These are phyloP conservation scores for Panagrolaimus sp. DNA, from an alignment of 1,140 invertebrate species.

Conservation along the genomic window DNA sequence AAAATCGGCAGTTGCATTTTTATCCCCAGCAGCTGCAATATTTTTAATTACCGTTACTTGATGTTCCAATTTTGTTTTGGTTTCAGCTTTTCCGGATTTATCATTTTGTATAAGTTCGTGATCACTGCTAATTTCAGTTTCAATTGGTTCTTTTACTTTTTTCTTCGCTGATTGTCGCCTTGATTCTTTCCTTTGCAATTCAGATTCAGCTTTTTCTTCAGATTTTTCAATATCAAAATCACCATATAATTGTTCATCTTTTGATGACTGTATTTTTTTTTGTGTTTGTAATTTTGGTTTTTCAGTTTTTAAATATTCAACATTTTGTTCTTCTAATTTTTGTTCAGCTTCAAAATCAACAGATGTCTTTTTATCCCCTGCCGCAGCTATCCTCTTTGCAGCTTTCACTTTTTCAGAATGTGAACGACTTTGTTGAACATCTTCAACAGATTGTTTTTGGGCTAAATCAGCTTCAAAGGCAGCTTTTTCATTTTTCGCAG, in stretches of 20 bases:
- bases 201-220: background rate
- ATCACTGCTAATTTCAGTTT: too few relatives aligned
- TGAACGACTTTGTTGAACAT: background rate
- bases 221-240: background rate
- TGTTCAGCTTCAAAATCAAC: background rate
- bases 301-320: too few relatives aligned
- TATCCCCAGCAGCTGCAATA: background rate
- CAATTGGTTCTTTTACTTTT: too few relatives aligned
- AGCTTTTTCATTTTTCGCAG: background rate
- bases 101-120: too few relatives aligned
- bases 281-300: background rate
- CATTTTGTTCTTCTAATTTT: too few relatives aligned
- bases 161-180: too few relatives aligned
- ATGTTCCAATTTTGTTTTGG: background rate
- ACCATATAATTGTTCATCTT: background rate
- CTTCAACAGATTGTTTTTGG: background rate
- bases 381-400: background rate
- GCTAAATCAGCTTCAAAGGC: background rate
- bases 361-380: background rate
- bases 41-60: too few relatives aligned
- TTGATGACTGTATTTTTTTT: background rate
- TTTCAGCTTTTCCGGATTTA: background rate
- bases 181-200: too few relatives aligned
- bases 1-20: constrained; percentile 1
- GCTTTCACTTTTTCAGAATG: background rate